phyloP scores from a whole-genome alignment of 2,113 vertebrate species.

The Myotis davidii region DNA sequence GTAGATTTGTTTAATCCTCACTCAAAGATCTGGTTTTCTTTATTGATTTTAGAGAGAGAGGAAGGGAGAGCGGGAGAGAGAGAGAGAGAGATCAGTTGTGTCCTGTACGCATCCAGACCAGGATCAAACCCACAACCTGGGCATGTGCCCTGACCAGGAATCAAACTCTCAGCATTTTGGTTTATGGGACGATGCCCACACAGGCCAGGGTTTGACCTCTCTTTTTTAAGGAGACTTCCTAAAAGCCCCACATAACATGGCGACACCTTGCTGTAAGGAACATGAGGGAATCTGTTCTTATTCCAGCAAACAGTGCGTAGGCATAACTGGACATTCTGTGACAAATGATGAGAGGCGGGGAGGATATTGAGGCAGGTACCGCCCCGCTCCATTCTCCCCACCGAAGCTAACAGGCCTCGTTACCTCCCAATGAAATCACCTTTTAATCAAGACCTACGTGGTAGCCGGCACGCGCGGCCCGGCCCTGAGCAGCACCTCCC shows the following conservation, averaged over 20 bases:
- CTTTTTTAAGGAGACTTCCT: not conserved
- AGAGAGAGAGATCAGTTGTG: too few species aligned
- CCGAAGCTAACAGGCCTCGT: not conserved
- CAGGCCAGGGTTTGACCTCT: not conserved
- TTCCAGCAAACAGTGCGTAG: not conserved
- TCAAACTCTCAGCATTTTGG: too few species aligned
- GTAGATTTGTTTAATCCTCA: too few species aligned
- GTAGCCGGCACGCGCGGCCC: too few species aligned
- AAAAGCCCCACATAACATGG: not conserved
- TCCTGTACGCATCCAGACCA: too few species aligned
- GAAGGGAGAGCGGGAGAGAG: too few species aligned
- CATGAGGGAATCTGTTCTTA: not conserved
- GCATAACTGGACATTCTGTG: not conserved
- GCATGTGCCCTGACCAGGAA: too few species aligned
- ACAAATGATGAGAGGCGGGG: not conserved
- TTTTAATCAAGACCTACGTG: not conserved
- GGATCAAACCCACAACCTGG: too few species aligned
- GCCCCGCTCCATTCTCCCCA: too few species aligned
- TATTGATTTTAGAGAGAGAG: too few species aligned
- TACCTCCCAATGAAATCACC: not conserved
- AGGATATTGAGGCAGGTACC: not conserved
- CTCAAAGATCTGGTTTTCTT: too few species aligned
- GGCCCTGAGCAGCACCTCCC: not conserved
- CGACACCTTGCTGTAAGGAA: not conserved
- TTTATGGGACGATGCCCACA: too few species aligned